Base-by-base conservation (phyloP, 2,888 invertebrate species). In the Macrophya alboannulata region DNA sequence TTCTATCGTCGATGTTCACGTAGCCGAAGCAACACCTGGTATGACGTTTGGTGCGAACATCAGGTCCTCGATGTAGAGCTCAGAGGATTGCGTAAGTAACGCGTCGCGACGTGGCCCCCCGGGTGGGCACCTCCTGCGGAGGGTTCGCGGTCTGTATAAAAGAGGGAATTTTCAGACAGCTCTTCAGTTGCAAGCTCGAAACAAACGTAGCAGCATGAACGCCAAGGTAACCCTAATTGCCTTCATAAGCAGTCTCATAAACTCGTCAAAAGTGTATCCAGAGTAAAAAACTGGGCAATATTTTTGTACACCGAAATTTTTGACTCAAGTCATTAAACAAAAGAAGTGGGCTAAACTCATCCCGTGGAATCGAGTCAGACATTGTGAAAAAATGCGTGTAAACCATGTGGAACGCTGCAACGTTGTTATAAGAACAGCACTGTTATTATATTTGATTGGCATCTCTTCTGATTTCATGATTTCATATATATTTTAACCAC, bases 181-280 rank as follows among this genome's bases (percentile, higher is more conserved):
- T 90, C 92, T 89, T 91, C 92, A 92, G 92, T 92, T 89, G 90
- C 90, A 90, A 91, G 89, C 90, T 71, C 83, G 88, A 90, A 89
- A 86, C 89, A 86, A 89, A 87, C 88, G 89, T 89, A 89, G 89
- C 90, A 91, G 85, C 90, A 93, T 93, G 93, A 89, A 91, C 89
- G 87, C 91, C 83, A 93, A 93, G 93, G 93, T 93, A 91, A 48
- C 31, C 15, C 21, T 3, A 43, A 71, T 48, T 48, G 21, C 40
- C 81, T 59, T 25, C 43, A 62, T 51, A 81, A 62, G 59, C 37
- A 40, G 21, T 81, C 43, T 40, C 37, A 62, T 81, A 62, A 5
- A n/a, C 10, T 62, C 40, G 15, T 6, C 43, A 37, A 77, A 55
- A 77, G 77, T 77, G 77, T 77, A 77, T 51, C 21, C 40, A 43